Base-by-base conservation (phyloP, 2,113 vertebrate genomes). In the Isichthys henryi region DNA sequence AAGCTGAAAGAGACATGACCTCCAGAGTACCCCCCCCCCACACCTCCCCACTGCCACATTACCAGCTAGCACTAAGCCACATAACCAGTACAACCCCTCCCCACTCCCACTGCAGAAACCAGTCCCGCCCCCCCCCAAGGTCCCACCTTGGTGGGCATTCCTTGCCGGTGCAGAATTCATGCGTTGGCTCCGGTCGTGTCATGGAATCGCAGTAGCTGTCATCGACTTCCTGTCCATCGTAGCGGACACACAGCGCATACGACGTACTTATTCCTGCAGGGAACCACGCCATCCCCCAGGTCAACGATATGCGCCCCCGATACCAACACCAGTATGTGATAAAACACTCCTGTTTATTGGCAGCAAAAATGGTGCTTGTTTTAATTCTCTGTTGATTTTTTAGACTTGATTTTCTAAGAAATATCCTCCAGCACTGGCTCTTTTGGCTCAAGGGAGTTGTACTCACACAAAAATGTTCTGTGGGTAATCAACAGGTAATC, bases 161-260 rank as follows among this genome's bases (percentile, higher is more conserved):
- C 91, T 97, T 96, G 62, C 97, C 97, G 0, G 95, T 94, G 91
- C 97, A 98, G 91, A 97, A 97, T 87, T 98, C 97, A 0, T 98
- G 97, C 3, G 96, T 97, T 39, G 97, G 97, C 90, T 97, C 97
- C 4, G 97, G 97, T 52, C 96, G 94, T 13, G 95, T 97, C 90
- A 97, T 82, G 80, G 97, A 95, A 90, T 98, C 97, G 2, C 97
- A 98, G 80, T 96, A 95, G 0, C 92, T 94, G 91, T 97, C 96
- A 10, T 97, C 97, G 3, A 97, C 97, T 89, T 97, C 97, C 49
- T 95, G 95, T 0, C 96, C 97, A 0, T 98, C 97, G 0, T 97
- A 97, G 0, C 95, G 96, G n/a, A 97, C 93, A 43, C 97, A 97
- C 87, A 97, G 93, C 0, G 97, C 96, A 0, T 97, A 97, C 0